These are phyloP conservation scores for Spicauda simplicius DNA, from an alignment of 2,888 invertebrate species.

Conservation along the genomic window DNA sequence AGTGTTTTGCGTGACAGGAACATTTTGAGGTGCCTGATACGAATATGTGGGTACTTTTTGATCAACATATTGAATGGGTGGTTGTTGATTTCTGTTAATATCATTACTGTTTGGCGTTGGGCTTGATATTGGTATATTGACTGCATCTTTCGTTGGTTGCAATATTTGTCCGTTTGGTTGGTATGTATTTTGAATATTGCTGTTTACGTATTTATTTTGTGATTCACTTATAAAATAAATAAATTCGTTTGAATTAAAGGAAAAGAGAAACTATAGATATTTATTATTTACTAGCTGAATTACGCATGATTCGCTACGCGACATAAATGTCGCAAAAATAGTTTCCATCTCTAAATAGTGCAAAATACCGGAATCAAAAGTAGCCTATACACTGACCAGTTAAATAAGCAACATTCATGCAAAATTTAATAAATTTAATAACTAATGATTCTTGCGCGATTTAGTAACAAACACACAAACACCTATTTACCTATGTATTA, in stretches of 20 bases:
- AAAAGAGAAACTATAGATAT: background rate
- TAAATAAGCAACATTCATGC: too few species aligned
- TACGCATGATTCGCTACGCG: too few species aligned
- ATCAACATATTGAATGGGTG: conserved; percentile 1
- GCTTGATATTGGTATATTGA: background rate
- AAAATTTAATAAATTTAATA: too few species aligned
- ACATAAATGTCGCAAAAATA: too few species aligned
- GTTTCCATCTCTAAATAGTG: too few species aligned
- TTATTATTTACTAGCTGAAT: background rate
- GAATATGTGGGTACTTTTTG: background rate
- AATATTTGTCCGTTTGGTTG: background rate
- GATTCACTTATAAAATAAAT: background rate
- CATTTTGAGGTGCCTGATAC: background rate
- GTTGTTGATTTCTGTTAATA: background rate
- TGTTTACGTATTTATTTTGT: background rate
- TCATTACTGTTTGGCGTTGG: background rate
- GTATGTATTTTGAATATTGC: conserved; percentile 2
- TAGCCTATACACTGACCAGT: too few species aligned
- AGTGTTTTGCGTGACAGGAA: background rate
- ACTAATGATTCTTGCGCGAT: too few species aligned
- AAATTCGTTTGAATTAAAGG: background rate
- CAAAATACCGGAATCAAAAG: too few species aligned
- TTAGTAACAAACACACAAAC: too few species aligned
- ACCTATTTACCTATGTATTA: too few species aligned
- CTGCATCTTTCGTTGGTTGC: background rate